Evolutionary conservation across 2,113 vertebrate genomes (phyloP), one percentile per base, ranked within the genome.

Genomic region (Chascanopsetta lugubris): DNA sequence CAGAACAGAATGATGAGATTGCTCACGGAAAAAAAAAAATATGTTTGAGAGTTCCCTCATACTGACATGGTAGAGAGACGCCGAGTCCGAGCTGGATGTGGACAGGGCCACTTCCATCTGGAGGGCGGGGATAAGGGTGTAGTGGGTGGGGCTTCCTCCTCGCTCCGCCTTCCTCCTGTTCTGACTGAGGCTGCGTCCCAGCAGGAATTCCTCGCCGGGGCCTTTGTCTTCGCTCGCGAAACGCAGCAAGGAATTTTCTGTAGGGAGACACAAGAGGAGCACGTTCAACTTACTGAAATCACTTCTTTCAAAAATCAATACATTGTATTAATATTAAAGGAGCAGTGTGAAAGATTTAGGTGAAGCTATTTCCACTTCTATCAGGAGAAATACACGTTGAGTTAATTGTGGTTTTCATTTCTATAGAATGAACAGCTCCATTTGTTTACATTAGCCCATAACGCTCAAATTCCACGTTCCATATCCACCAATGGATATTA

Each of bases 21-120:
- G n/a, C n/a, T n/a, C n/a, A n/a, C n/a, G n/a, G n/a, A n/a, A n/a
- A n/a, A n/a, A n/a, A n/a, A 5, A 29, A 3, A 4, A 27, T 25
- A 11, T 15, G 9, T 40, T 1, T 5, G 2, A 26, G 26, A 49
- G 40, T 18, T 48, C 0, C 20, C 12, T 71, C 26, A 29, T 6
- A 27, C 96, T 95, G 75, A 99, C 97, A 0, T 98, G 96, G 79
- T 99, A 98, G 8, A 97, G 86, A 26, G 97, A 94, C 24, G 94
- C 84, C 4, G 92, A 92, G 85, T 98, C 97, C 8, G 96, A 94
- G 83, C 94, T 94, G 88, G 96, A 95, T 1, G 95, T 96, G 80
- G 94, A 94, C 90, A 96, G 86, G 54, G 95, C 94, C n/a, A 96
- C 94, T 47, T 98, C 96, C 94, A 99, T 96, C 89, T 97, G 96